Evolutionary conservation across 2,888 invertebrate species (phyloP).

Genomic region (Sepioteuthis lessoniana): DNA sequence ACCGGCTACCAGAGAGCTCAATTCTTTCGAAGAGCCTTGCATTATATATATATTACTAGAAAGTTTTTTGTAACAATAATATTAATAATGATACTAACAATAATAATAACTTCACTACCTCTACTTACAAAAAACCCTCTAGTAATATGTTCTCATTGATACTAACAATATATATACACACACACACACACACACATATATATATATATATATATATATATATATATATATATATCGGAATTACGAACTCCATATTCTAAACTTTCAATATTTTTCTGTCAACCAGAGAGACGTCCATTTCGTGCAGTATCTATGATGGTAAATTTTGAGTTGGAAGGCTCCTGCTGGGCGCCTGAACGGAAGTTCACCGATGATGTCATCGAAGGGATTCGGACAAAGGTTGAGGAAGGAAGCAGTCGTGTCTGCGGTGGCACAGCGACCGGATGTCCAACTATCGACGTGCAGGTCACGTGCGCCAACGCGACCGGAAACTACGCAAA

Average conservation of each 20-base stretch:
- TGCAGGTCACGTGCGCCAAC: conserved; percentile 1
- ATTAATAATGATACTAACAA: too few relatives aligned
- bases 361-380: background rate
- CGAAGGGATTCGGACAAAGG: background rate
- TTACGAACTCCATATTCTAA: too few relatives aligned
- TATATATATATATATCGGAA: too few relatives aligned
- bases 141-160: too few relatives aligned
- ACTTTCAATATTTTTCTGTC: background rate
- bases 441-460: background rate
- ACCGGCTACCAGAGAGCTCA: too few relatives aligned
- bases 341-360: background rate
- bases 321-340: background rate
- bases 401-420: background rate
- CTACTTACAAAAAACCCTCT: too few relatives aligned
- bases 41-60: background rate
- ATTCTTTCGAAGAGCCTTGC: too few relatives aligned
- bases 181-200: too few relatives aligned
- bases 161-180: too few relatives aligned
- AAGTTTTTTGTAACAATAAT: too few relatives aligned
- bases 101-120: too few relatives aligned
- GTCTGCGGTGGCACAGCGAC: background rate
- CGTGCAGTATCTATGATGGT: background rate
- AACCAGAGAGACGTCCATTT: background rate
- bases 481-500: background rate
- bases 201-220: too few relatives aligned